phyloP scores from a whole-genome alignment of 2,797 vertebrate species.

The Okamejei kenojei region DNA sequence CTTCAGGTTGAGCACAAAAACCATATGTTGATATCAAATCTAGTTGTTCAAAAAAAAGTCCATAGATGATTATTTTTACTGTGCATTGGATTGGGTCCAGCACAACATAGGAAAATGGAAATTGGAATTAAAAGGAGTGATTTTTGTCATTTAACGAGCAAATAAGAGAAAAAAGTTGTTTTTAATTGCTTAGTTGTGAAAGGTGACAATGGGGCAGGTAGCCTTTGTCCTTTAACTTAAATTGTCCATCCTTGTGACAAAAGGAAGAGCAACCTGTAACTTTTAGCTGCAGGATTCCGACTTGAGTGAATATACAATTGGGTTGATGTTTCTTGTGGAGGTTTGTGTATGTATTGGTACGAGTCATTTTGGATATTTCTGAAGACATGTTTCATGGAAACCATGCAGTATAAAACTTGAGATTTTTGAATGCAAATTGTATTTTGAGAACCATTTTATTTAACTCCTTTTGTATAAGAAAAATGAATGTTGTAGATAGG shows the following conservation, averaged over 20 bases:
- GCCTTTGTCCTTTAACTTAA: neutral
- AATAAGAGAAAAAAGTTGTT: neutral
- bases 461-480: slow-evolving; percentile 4
- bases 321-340: neutral
- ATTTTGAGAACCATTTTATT: neutral
- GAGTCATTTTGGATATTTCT: neutral
- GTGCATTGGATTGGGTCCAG: neutral
- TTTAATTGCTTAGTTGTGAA: neutral
- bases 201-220: neutral
- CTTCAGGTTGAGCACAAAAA: neutral
- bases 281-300: neutral
- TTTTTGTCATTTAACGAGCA: too few relatives aligned
- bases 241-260: neutral
- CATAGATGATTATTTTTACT: neutral
- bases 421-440: neutral
- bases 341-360: neutral
- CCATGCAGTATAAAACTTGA: neutral
- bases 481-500: neutral
- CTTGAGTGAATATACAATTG: neutral
- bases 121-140: neutral
- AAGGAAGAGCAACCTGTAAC: neutral
- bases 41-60: neutral
- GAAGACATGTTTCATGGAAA: neutral
- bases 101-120: neutral
- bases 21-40: too few relatives aligned